Evolutionary conservation across 2,113 vertebrate genomes (phyloP).

Genomic region (Ameiurus melas): DNA sequence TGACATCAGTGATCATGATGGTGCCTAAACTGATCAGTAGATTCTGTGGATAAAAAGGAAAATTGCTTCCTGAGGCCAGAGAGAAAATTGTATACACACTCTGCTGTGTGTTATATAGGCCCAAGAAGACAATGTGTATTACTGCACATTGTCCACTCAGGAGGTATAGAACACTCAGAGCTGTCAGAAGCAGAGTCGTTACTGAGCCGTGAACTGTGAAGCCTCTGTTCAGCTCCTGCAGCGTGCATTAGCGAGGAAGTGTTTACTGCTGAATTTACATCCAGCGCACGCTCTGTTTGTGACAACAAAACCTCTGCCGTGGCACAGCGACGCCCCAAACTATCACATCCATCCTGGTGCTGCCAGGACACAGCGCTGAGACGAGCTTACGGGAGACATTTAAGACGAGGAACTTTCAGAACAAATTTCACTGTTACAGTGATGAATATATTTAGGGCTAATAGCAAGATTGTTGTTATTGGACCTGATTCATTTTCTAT

Average conservation of each 20-base stretch:
- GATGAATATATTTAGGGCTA: neutral
- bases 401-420: neutral
- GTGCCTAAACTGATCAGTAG: neutral
- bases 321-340: neutral
- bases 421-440: neutral
- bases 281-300: slow-evolving; percentile 40
- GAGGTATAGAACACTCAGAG: slow-evolving; percentile 21
- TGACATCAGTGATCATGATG: neutral
- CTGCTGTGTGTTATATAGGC: slow-evolving; percentile 15
- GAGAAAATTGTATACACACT: neutral
- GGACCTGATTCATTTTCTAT: neutral
- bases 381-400: slow-evolving; percentile 4
- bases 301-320: slow-evolving; percentile 34
- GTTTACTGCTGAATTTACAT: slow-evolving; percentile 47
- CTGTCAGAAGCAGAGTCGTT: slow-evolving; percentile 32
- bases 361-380: slow-evolving; percentile 29
- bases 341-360: slow-evolving; percentile 43
- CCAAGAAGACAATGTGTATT: slow-evolving; percentile 12
- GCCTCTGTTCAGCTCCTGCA: slow-evolving; percentile 47
- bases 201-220: slow-evolving; percentile 35
- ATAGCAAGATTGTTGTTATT: neutral
- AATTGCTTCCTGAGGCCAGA: neutral
- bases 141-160: slow-evolving; percentile 2
- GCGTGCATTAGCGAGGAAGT: slow-evolving; percentile 35
- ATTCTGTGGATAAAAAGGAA: neutral